A percentile compares a stretch with the other conserved stretches of the same genome.
phyloP scores from a whole-genome alignment of 2,888 invertebrate genomes.

The Tanaodytes sp. region DNA sequence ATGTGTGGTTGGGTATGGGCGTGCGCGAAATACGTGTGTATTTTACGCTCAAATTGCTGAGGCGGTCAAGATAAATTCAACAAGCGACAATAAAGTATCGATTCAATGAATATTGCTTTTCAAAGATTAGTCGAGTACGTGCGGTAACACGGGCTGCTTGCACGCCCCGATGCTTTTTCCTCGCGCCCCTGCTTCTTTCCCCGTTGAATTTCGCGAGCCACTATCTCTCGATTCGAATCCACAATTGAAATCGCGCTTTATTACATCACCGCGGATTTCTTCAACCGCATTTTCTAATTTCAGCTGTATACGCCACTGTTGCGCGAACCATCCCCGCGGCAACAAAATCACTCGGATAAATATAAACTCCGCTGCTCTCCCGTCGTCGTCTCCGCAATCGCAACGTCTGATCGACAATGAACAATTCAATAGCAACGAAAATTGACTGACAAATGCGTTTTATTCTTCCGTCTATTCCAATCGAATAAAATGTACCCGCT shows the following conservation, averaged over 20 bases:
- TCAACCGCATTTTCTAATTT: conserved; percentile 18
- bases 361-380: too few species aligned
- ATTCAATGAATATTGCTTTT: conserved; percentile 52
- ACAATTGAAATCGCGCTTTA: conserved; percentile 37
- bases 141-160: too few species aligned
- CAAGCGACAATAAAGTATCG: conserved; percentile 53
- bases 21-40: conserved; percentile 9
- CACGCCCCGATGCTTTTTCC: conserved; percentile 29
- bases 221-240: too few species aligned
- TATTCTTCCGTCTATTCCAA: too few species aligned
- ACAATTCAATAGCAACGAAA: too few species aligned
- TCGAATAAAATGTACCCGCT: too few species aligned
- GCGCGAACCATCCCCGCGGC: too few species aligned
- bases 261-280: conserved; percentile 26
- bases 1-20: background rate
- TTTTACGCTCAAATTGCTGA: conserved; percentile 50
- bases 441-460: background rate
- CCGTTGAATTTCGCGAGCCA: conserved; percentile 25
- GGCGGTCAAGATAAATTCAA: conserved; percentile 54
- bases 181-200: conserved; percentile 32
- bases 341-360: background rate
- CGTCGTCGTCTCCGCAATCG: too few species aligned
- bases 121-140: conserved; percentile 44
- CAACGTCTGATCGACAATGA: too few species aligned
- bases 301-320: conserved; percentile 1